These are phyloP conservation scores for Acanthurus tractus DNA, from an alignment of 2,797 vertebrate species.

Conservation along the genomic window DNA sequence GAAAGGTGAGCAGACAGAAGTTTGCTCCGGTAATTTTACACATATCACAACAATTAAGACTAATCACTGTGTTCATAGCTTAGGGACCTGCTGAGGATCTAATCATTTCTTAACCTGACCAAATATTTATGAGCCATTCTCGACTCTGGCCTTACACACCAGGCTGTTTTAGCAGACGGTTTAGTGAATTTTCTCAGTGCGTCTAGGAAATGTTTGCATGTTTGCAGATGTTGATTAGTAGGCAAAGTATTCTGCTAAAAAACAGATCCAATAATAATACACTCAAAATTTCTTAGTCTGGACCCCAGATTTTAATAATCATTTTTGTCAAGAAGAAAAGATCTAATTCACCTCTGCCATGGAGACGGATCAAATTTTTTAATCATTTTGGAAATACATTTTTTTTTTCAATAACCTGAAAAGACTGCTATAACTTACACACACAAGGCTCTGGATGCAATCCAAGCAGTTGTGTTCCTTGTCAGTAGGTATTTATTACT, in stretches of 20 bases:
- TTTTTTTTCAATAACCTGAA: slow-evolving; percentile 41
- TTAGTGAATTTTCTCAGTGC: background rate
- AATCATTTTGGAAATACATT: slow-evolving; percentile 31
- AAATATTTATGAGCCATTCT: slow-evolving; percentile 18
- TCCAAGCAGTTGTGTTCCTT: slow-evolving; percentile 28
- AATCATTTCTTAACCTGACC: slow-evolving; percentile 14
- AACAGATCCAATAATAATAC: slow-evolving; percentile 23
- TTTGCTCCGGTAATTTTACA: slow-evolving; percentile 12
- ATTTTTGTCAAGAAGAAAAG: slow-evolving; percentile 12
- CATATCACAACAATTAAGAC: slow-evolving; percentile 35
- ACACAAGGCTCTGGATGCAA: background rate
- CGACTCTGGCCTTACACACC: background rate
- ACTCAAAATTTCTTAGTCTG: slow-evolving; percentile 23
- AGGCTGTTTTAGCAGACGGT: background rate
- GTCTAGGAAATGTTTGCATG: background rate
- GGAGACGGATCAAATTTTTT: slow-evolving; percentile 16
- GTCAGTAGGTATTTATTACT: slow-evolving; percentile 54
- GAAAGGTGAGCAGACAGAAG: slow-evolving; percentile 13
- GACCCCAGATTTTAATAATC: slow-evolving; percentile 27
- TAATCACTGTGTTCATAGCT: background rate
- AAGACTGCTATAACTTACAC: slow-evolving; percentile 37
- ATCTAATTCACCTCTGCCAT: slow-evolving; percentile 2
- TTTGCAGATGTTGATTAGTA: slow-evolving; percentile 27
- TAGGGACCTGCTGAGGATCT: slow-evolving; percentile 17
- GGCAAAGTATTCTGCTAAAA: slow-evolving; percentile 10